A percentile compares a stretch with the other conserved stretches of the same genome.
Evolutionary conservation across 1,140 invertebrate genomes (phyloP).

Genomic region (Procambarus clarkii): DNA sequence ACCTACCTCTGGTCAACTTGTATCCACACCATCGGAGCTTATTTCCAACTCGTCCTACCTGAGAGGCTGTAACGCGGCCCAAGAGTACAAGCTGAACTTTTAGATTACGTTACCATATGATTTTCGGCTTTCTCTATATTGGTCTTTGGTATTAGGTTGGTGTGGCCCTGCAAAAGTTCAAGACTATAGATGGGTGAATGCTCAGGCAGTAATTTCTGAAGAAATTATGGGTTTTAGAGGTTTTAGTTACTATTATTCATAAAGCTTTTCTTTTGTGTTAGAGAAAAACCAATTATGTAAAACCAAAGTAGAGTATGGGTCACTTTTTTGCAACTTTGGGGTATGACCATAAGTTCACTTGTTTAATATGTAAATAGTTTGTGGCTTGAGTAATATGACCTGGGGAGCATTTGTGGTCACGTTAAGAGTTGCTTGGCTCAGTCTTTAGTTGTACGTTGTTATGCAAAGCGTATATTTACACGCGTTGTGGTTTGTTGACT

Average conservation of each 20-base stretch:
- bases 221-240: no score
- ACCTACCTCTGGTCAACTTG: background rate
- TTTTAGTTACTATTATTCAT: background rate
- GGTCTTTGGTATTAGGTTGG: background rate
- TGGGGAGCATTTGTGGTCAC: no score
- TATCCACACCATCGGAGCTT: background rate
- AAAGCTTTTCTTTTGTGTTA: background rate
- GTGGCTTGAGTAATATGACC: no score
- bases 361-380: no score
- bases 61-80: background rate
- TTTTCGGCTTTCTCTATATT: background rate
- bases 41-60: background rate
- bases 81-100: background rate
- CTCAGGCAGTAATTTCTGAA: background rate
- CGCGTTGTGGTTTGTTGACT: no score
- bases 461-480: no score
- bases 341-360: no score
- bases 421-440: no score
- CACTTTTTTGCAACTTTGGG: no score
- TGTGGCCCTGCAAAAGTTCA: background rate
- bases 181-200: background rate
- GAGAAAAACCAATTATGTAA: no score
- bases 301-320: no score
- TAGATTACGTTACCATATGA: background rate
- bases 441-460: no score